Base-by-base conservation (phyloP, 2,888 invertebrate species). In the Napeogenes sylphis region DNA sequence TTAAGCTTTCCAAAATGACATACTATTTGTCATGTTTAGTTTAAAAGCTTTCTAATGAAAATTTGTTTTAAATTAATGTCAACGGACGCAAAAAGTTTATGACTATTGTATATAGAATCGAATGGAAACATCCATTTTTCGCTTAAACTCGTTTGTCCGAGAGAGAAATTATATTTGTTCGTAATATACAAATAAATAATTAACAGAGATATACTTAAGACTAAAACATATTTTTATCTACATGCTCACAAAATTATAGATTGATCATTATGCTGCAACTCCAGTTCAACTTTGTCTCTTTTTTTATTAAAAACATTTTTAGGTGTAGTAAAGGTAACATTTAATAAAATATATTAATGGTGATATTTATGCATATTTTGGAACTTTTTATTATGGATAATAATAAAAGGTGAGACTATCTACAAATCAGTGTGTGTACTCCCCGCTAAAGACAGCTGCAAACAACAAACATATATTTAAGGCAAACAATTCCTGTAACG, bases 71-170 rank as follows among this genome's bases (percentile, higher is more conserved):
- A 42, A 42, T 42, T 42, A 10, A 10, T 42, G 42, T 38, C 38
- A 38, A 42, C 8, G 10, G 42, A 42, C 12, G 38, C 10, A 64
- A 64, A 62, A 60, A 46, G 58, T 57, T 59, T 57, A 42, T 45
- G 58, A 56, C 38, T 35, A 21, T 38, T 38, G 53, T 33, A 55
- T 42, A 58, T 32, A 46, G 56, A 67, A 58, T 56, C 56, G 56
- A 67, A 63, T 55, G 55, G 61, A 6, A 10, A 63, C 67, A 58
- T 67, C 51, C 55, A 62, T 64, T 66, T 64, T 62, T 64, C 59
- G 61, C 47, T 55, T 51, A 47, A 30, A 54, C 45, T 55, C 42
- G 32, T 30, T 46, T 32, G 55, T 58, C 38, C 46, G 46, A n/a
- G 62, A 55, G 58, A 55, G 8, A 0, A 14, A 58, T 10, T 45